A percentile compares a stretch with the other conserved stretches of the same genome.
Conservation (phyloP, 1,140 invertebrate genomes). For the Heterodera carotae region DNA sequence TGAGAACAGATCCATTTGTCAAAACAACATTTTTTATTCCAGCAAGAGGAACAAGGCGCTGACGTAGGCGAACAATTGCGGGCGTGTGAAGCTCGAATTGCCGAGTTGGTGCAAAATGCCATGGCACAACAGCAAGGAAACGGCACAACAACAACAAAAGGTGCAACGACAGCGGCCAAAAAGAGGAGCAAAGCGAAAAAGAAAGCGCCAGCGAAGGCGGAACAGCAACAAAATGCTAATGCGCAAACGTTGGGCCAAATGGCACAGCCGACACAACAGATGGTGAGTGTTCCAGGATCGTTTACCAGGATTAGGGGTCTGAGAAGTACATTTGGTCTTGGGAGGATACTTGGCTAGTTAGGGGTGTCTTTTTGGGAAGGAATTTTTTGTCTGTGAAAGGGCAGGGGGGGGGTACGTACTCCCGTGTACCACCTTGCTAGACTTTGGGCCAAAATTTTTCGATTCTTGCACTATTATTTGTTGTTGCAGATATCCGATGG, state of each 20-base stretch:
- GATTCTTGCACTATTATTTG: neutral
- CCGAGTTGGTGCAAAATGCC: conserved; percentile 2
- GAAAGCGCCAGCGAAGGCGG: neutral
- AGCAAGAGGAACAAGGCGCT: neutral
- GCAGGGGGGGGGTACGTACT: too few species aligned
- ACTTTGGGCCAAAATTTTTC: neutral
- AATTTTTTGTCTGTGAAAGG: too few species aligned
- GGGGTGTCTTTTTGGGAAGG: too few species aligned
- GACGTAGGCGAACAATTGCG: neutral
- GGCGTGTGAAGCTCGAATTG: conserved; percentile 4
- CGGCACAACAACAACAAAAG: neutral
- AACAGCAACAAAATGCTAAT: neutral
- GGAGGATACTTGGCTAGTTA: too few species aligned
- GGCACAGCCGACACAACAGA: neutral
- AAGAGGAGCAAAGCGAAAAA: conserved; percentile 4
- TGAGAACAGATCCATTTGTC: neutral
- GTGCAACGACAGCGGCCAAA: neutral
- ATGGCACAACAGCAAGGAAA: neutral
- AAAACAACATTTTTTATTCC: neutral
- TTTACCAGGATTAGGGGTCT: too few species aligned
- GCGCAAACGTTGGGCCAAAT: neutral
- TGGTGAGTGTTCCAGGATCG: too few species aligned
- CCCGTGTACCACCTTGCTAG: too few species aligned
- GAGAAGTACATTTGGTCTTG: too few species aligned
- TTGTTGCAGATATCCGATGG: neutral